Base-by-base conservation (phyloP, 2,888 invertebrate species). In the Pandemis corylana region DNA sequence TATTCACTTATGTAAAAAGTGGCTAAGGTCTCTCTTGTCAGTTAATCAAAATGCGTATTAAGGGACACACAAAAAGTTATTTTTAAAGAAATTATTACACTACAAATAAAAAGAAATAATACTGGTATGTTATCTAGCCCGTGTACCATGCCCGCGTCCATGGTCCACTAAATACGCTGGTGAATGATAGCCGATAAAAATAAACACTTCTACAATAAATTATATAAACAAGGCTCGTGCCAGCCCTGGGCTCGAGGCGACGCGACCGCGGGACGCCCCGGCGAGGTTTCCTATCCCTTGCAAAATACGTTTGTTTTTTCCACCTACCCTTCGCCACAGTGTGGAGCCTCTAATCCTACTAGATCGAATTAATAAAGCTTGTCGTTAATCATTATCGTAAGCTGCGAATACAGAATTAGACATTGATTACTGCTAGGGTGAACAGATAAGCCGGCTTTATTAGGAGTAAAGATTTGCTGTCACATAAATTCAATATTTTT, bases 311-410 rank as follows among this genome's bases (percentile, higher is more conserved):
- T 93, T 93, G 92, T 93, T 94, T 93, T 93, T 93, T 93, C 89
- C 84, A 83, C 84, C 83, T 84, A 83, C 89, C 89, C 88, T 86
- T 82, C 82, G 84, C 86, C 86, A 70, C 87, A 83, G 84, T 80
- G 80, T 83, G 85, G 82, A 85, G 85, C 83, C 83, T 87, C 86
- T 94, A 94, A 94, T 93, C 93, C 93, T 76, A 81, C 86, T 83
- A 88, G 90, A 92, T 93, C 91, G 93, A 92, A 94, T 94, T 94
- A 94, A 93, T 93, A 92, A 90, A 90, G 86, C 89, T 88, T 88
- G 92, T 93, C 94, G 94, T 94, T 93, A 89, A 93, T 94, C 94
- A 94, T 94, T 93, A 93, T 91, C 82, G 92, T 92, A 90, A 93
- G 91, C 93, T 89, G 82, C 85, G 92, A 92, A 92, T 91, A 90